A percentile compares a stretch with the other conserved stretches of the same genome.
Conservation (phyloP, 2,888 invertebrate species). For the Oxytorus armatus region DNA sequence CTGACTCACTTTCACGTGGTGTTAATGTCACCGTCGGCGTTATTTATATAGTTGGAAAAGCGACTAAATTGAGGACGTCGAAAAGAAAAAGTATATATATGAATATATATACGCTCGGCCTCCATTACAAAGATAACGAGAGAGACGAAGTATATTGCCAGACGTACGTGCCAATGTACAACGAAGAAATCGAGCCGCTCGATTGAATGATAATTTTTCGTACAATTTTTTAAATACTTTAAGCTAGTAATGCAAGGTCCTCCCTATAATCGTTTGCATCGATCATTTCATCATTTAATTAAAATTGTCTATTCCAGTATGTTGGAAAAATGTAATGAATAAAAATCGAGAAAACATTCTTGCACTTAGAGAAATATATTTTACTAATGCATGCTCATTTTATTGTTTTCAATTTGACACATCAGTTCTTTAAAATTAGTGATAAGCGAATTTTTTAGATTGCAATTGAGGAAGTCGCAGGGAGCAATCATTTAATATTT, state of each 20-base stretch:
- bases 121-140: conserved; percentile 67
- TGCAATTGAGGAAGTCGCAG: too few species aligned
- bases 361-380: background rate
- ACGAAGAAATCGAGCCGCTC: conserved; percentile 47
- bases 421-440: too few species aligned
- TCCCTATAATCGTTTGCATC: background rate
- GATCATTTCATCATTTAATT: conserved; percentile 12
- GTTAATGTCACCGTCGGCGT: conserved; percentile 52
- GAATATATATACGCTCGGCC: conserved; percentile 48
- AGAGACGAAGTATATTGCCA: conserved; percentile 33
- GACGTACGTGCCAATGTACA: conserved; percentile 18
- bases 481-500: too few species aligned
- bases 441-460: too few species aligned
- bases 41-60: conserved; percentile 59
- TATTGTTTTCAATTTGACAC: background rate
- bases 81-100: conserved; percentile 47
- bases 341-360: background rate
- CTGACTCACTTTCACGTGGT: conserved; percentile 39
- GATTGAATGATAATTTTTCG: conserved; percentile 8
- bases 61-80: conserved; percentile 56
- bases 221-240: background rate
- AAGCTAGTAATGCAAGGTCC: background rate
- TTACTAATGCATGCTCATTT: background rate
- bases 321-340: background rate
- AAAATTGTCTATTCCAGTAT: background rate